Evolutionary conservation across 1,140 invertebrate genomes (phyloP), one percentile per base, ranked within the genome.

Genomic region (Lysiphlebus fabarum): DNA sequence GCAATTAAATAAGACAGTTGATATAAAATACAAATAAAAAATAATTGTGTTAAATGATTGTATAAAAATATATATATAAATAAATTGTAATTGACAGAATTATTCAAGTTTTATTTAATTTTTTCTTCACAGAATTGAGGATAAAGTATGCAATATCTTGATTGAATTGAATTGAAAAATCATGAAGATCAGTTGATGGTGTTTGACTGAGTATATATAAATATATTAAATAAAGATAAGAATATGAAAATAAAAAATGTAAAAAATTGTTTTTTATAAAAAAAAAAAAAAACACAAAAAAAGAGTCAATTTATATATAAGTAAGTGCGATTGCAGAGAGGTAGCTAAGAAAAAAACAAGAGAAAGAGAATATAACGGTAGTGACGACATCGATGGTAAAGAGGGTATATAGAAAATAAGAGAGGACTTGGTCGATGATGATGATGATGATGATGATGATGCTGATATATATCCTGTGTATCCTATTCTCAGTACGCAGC

Each of bases 401-500:
- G 40, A 50, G 45, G 40, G 58, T 26, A 40, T 50, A 54, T 50
- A 43, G 43, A 12, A 33, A 58, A 10, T 36, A 57, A 41, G 17
- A 53, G 11, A 38, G 45, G 45, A 14, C 37, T 36, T 36, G 40
- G 34, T 40, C 44, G 53, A 49, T 37, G 59, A 44, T 38, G 51
- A 1, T 26, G 34, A 43, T 36, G 43, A 33, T 37, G 47, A 50
- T 42, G 60, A 65, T 65, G 63, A 65, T 66, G 69, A 69, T 67
- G 57, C 63, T 56, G 59, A 63, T 63, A 63, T 50, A 55, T 40
- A 65, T 57, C 61, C 65, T 48, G 57, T 59, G 64, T 26, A 26
- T 26, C 17, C 17, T 38, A 10, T 11, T 12, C 34, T 51, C 33
- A 51, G 49, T 62, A 66, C 64, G 70, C 70, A 71, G 65, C 65